Base-by-base conservation (phyloP, 1,140 invertebrate genomes). In the Caenorhabditis latens region DNA sequence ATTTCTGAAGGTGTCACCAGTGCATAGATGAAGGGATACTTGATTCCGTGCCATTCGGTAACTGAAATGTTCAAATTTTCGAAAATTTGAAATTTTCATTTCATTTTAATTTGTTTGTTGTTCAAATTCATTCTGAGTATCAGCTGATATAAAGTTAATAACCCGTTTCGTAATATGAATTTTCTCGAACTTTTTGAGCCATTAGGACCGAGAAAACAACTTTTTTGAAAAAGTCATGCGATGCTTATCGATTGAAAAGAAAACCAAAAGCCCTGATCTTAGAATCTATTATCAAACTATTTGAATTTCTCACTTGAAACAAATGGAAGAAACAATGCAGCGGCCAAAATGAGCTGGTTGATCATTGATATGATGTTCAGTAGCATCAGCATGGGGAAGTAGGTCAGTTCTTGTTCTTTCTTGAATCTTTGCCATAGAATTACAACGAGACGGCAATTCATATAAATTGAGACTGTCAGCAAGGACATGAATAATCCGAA, bases 351-450 rank as follows among this genome's bases (percentile, higher is more conserved):
- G 14, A 71, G 40, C 14, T 11, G 14, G 13, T 43, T 71, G 5
- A 71, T 46, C 7, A 13, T 43, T 19, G 65, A 71, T 14, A 71
- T 8, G 7, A 19, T 16, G n/a, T 43, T 32, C 16, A 71, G 19
- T 19, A 71, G 42, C 42, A 71, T 16, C 4, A 71, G 16, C 65
- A 71, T 71, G 4, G 65, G 65, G 42, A 71, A 71, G 19, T 71
- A 71, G 16, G 11, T 24, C 9, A 16, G 8, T 9, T 43, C 16
- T 8, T 21, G 16, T 46, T 71, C 65, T 19, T 46, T 43, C 40
- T 1, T 4, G 24, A 43, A 71, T 43, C 42, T n/a, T 6, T 46
- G 40, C 5, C 65, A 71, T 19, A 71, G 9, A 19, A 71, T 71
- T 4, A 46, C 65, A 0, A 71, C 6, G 9, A 71, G 42, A 43